Base-by-base conservation (phyloP, 2,888 invertebrate species). In the Mythimna albipuncta region DNA sequence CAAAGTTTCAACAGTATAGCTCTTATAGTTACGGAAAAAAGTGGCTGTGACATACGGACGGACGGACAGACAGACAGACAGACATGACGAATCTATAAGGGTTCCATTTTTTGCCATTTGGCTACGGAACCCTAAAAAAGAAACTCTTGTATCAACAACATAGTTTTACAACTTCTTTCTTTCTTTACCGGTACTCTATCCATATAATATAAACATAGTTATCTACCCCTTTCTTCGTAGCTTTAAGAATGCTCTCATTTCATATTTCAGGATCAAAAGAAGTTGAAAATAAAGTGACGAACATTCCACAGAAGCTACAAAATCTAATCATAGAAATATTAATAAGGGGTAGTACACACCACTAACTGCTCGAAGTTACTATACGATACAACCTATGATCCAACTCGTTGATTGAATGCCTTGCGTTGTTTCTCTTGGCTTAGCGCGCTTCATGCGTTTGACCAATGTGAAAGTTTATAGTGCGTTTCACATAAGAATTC, bases 231-330 rank as follows among this genome's bases (percentile, higher is more conserved):
- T 63, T 38, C 26, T 52, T 58, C 19, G 75, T 75, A 78, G 78
- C 52, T 63, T 54, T 59, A 70, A 77, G 75, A 75, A 75, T 75
- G 75, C 72, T 75, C 72, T 75, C 75, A 75, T 71, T 75, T 75
- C 78, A 75, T 63, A 78, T 75, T 77, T 75, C 78, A 77, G 38
- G 78, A 77, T 44, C 26, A 52, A 63, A 44, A 77, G 4, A 75
- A 62, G 47, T 47, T 75, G 75, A 75, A 75, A 75, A 75, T 75
- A 71, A 78, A 75, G 63, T 75, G 75, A 78, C 75, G 75, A 75
- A 75, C 58, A 75, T 75, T 75, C 75, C 52, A 47, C 32, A 77
- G 44, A 50, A 63, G 52, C 63, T 75, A 78, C 78, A 64, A 38
- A 77, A 47, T 52, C n/a, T n/a, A 6, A 52, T 52, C 7, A 41